Evolutionary conservation across 2,113 vertebrate genomes (phyloP), one percentile per base, ranked within the genome.

Genomic region (Aleadryas rufinucha): DNA sequence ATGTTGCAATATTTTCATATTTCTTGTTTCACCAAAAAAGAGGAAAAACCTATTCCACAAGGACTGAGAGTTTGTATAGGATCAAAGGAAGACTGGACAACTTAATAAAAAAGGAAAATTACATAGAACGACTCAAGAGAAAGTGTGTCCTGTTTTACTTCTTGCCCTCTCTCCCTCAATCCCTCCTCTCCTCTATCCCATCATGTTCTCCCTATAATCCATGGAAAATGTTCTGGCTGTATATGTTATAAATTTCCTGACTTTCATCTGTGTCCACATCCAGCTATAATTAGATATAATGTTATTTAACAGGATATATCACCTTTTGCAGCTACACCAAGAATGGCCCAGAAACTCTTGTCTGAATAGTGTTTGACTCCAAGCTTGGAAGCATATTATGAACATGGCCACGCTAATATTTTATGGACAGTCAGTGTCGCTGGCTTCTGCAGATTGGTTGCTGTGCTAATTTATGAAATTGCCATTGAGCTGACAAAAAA

Each of bases 341-440:
- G 10, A 85, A 68, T 8, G 12, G 4, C 5, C 10, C 11, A 64
- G 45, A 64, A 86, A 49, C 5, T 19, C 8, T 57, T 68, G 8
- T 44, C 16, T 35, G 13, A 77, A 57, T 54, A 4, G 11, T 35
- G 8, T 33, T 64, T 72, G 16, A 31, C 39, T 77, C 70, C 45
- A 26, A 69, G 33, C 8, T 45, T 72, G 44, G 18, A 78, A 71
- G 24, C 6, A 26, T 11, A 16, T 14, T 61, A 35, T 45, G 28
- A 71, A 33, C 26, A 30, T 2, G 3, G 3, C 3, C 41, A n/a
- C 10, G 54, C 6, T n/a, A 5, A 18, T 65, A 60, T 41, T 35
- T 64, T 60, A 54, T 1, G 2, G 16, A 7, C 23, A 53, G 4
- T 47, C 52, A 47, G 16, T 23, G 21, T 41, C 0, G 0, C 54